Conservation (phyloP, 1,140 invertebrate species). For the Agrypnia vestita region DNA sequence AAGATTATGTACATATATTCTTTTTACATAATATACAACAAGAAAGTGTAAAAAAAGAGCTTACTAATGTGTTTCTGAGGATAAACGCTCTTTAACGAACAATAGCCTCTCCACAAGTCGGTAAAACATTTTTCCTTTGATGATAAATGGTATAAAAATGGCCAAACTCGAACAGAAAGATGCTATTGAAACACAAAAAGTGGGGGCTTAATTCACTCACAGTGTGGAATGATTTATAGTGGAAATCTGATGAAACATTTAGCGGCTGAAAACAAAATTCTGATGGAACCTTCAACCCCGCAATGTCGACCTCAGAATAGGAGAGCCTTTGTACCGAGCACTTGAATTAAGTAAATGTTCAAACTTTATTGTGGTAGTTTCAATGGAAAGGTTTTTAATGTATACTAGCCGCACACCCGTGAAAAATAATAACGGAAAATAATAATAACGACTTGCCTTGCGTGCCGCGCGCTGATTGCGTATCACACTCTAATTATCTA, state of each 20-base stretch:
- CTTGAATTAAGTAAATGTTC: too few species aligned
- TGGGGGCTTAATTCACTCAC: slow-evolving; percentile 40
- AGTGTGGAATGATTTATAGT: slow-evolving; percentile 46
- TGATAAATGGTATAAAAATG: slow-evolving; percentile 36
- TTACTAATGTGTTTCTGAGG: slow-evolving; percentile 5
- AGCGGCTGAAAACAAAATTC: slow-evolving; percentile 43
- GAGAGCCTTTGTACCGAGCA: too few species aligned
- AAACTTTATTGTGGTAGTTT: too few species aligned
- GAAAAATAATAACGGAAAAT: too few species aligned
- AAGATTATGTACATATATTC: neutral
- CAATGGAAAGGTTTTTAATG: too few species aligned
- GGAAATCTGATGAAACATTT: slow-evolving; percentile 42
- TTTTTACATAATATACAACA: neutral
- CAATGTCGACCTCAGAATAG: neutral
- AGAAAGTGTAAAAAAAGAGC: neutral
- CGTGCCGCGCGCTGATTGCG: too few species aligned
- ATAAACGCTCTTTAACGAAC: slow-evolving; percentile 5
- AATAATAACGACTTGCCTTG: too few species aligned
- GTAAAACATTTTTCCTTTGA: neutral
- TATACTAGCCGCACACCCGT: too few species aligned
- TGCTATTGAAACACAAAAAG: slow-evolving; percentile 41
- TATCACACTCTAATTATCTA: too few species aligned
- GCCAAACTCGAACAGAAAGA: slow-evolving; percentile 42
- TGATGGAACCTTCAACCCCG: slow-evolving; percentile 14
- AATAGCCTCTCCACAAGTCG: neutral